Evolutionary conservation across 2,113 vertebrate genomes (phyloP).

Genomic region (Alexandromys fortis): DNA sequence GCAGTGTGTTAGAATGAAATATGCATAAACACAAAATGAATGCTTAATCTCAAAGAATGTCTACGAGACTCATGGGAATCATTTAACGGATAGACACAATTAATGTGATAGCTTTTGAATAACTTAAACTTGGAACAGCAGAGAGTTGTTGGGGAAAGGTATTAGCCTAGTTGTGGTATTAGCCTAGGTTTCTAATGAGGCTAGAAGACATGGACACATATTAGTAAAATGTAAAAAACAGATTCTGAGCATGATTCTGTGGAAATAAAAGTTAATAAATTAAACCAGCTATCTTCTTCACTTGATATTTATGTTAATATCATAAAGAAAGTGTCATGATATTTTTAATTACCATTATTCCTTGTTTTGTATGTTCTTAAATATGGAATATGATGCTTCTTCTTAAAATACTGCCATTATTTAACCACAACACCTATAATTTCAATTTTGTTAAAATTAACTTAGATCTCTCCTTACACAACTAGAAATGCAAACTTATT

Average conservation of each 20-base stretch:
- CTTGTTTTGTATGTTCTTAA: background rate
- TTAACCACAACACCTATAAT: background rate
- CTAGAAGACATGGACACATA: conserved; percentile 26
- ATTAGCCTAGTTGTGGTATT: background rate
- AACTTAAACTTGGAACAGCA: conserved; percentile 51
- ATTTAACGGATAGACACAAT: conserved; percentile 57
- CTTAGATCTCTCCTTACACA: background rate
- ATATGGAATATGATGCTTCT: background rate
- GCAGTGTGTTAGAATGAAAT: conserved; percentile 56
- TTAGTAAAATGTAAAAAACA: background rate
- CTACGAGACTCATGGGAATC: conserved; percentile 46
- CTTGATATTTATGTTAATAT: background rate
- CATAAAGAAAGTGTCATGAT: conserved; percentile 11
- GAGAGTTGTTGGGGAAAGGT: background rate
- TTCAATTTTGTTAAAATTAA: conserved; percentile 46
- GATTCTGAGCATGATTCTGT: background rate
- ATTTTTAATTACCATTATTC: background rate
- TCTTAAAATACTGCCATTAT: background rate
- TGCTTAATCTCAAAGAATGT: conserved; percentile 52
- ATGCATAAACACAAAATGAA: conserved; percentile 58
- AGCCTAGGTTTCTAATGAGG: conserved; percentile 38
- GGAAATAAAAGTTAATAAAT: conserved; percentile 27
- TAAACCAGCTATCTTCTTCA: background rate
- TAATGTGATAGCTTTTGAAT: conserved; percentile 50
- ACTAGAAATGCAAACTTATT: conserved; percentile 23